phyloP scores from a whole-genome alignment of 2,113 vertebrate species.

The Podarcis cretensis region DNA sequence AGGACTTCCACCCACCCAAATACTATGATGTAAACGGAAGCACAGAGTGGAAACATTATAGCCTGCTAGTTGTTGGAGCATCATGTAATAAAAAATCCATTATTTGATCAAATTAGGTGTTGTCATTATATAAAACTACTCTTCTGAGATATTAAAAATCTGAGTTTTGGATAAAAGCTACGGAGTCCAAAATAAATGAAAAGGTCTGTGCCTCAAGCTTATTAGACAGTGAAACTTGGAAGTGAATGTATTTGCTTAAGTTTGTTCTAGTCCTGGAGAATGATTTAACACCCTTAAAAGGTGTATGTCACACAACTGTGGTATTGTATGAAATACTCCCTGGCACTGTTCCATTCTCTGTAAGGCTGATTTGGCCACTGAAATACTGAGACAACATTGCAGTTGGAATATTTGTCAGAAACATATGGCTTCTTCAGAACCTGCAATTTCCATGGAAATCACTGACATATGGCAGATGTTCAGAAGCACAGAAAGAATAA shows the following conservation, averaged over 20 bases:
- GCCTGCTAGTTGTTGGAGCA: background rate
- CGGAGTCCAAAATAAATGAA: conserved; percentile 9
- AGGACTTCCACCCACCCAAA: background rate
- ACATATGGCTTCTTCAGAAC: background rate
- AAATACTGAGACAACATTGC: background rate
- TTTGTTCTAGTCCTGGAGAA: conserved; percentile 2
- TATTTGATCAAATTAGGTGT: background rate
- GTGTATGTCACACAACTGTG: background rate
- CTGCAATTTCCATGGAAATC: background rate
- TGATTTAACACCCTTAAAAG: background rate
- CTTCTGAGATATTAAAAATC: background rate
- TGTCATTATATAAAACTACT: background rate
- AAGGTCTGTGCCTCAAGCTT: conserved; percentile 34
- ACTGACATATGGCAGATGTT: background rate
- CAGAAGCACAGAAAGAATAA: background rate
- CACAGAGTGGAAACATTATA: background rate
- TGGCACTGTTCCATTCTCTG: background rate
- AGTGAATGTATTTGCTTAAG: conserved; percentile 47
- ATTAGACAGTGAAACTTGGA: conserved; percentile 51
- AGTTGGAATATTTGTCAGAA: background rate
- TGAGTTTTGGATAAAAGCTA: background rate
- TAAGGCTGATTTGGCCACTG: background rate
- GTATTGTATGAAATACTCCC: background rate
- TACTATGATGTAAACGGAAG: background rate
- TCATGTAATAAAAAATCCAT: conserved; percentile 2